Base-by-base conservation (phyloP, 2,797 vertebrate genomes). In the Triplophysa bombifrons region DNA sequence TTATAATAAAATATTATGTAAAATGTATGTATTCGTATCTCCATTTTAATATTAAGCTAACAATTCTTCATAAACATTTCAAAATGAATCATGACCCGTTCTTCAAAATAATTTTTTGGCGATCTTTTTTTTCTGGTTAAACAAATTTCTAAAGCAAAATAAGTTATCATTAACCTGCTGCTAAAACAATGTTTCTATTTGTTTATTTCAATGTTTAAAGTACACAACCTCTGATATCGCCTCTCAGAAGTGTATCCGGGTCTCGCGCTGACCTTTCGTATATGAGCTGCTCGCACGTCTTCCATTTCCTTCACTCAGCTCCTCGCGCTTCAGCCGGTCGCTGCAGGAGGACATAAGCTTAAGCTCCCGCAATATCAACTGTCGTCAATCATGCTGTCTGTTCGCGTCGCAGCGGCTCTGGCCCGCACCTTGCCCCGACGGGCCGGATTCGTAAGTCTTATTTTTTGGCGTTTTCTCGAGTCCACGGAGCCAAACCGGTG, bases 321-420 rank as follows among this genome's bases (percentile, higher is more conserved):
- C 74, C 61, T 84, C 76, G 75, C 85, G 77, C 63, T 50, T 5
- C 48, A 86, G 81, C 91, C 88, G 88, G 86, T 88, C 84, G 86
- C 82, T 88, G 82, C 85, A 83, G 88, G 90, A 93, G 92, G 89
- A 93, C 83, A 91, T 2, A 38, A 20, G 4, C 46, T 73, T 10
- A 44, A 58, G 46, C 27, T 60, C 61, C 3, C 17, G 84, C 88
- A 89, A 89, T 87, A 86, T 81, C 22, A 87, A 71, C 81, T 76
- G 85, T 71, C 78, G 61, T 44, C 83, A 56, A 89, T 81, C 82
- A 98, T 98, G 97, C 87, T 98, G 87, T 96, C 96, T 56, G 96
- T 96, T 83, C 96, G 98, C 84, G 94, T 98, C 74, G 96, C 94
- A 55, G 94, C 96, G 80, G 93, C 93, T 70, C 89, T 98, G 83